phyloP scores from a whole-genome alignment of 2,888 invertebrate species.

The Calliopum simillimum region DNA sequence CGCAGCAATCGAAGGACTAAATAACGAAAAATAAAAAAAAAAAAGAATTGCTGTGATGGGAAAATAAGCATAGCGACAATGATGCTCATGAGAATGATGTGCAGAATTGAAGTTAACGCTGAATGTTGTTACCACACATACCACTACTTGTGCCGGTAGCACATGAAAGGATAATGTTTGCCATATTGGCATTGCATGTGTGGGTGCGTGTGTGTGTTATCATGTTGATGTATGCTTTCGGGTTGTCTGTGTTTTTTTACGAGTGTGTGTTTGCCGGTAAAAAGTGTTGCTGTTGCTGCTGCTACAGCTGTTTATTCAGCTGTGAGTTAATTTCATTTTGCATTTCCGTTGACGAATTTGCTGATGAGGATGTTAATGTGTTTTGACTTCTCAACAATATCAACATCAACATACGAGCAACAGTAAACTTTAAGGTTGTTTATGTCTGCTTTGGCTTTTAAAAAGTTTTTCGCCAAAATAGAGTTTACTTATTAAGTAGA shows the following conservation, averaged over 20 bases:
- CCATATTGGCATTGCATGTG: conserved; percentile 15
- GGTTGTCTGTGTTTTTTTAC: neutral
- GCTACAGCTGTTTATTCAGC: conserved; percentile 27
- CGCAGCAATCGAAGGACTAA: neutral
- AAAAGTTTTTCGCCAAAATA: conserved; percentile 2
- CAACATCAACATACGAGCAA: neutral
- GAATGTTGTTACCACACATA: neutral
- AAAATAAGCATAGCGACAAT: neutral
- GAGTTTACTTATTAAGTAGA: neutral
- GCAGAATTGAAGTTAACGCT: neutral
- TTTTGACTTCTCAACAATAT: conserved; percentile 14
- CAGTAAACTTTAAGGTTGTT: neutral
- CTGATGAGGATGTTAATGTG: conserved; percentile 20
- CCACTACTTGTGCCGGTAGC: neutral
- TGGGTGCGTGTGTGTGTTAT: neutral
- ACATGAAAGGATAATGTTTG: conserved; percentile 29
- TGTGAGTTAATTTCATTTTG: conserved; percentile 31
- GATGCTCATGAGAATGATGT: conserved; percentile 15
- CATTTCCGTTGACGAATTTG: conserved; percentile 27
- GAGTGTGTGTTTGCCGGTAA: conserved; percentile 4
- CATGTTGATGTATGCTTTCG: neutral
- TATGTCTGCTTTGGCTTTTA: neutral
- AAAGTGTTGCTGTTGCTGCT: neutral
- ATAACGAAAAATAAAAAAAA: neutral
- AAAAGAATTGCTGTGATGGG: neutral